Base-by-base conservation (phyloP, 2,888 invertebrate species). In the Hanleya hanleyi region DNA sequence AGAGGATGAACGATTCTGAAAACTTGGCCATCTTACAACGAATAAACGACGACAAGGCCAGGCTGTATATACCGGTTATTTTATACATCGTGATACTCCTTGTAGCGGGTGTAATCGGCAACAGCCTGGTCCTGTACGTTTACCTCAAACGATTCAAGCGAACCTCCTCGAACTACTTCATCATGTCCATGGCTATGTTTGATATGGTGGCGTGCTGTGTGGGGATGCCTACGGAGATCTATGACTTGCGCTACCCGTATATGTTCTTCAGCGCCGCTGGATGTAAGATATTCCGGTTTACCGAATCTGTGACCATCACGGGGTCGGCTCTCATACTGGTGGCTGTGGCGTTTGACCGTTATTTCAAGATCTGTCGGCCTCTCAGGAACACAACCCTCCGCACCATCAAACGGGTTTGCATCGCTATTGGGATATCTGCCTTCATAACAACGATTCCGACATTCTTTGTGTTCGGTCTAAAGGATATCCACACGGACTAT, bases 261-360 rank as follows among this genome's bases (percentile, higher is more conserved):
- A 84, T 83, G 35, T 86, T 86, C 71, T 79, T 81, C 75, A 84
- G 79, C 71, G 74, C 81, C 6, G 73, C 79, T 6, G 80, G 79
- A 7, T 86, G 86, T 51, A 86, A 86, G 71, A 77, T 84, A 29
- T 80, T 83, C 57, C 78, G 84, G 33, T 82, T 81, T 47, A 75
- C 83, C 0, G 82, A 83, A 49, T 77, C 81, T 0, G 81, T 85
- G 29, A 82, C 81, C 0, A 77, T 84, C 9, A 84, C 83, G 37
- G 86, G 84, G 2, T 86, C 86, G 0, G 83, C 82, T 1, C 83
- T 83, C 7, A 81, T 86, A 18, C 71, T 86, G 12, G 77, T 84
- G n/a, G 82, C 83, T 65, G 84, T 86, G 22, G 86, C 84, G 4
- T 79, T 86, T 38, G 86, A 86, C 70, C 78, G 86, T n/a, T 86